Conservation (phyloP, 2,113 vertebrate species). For the Tenrec ecaudatus region DNA sequence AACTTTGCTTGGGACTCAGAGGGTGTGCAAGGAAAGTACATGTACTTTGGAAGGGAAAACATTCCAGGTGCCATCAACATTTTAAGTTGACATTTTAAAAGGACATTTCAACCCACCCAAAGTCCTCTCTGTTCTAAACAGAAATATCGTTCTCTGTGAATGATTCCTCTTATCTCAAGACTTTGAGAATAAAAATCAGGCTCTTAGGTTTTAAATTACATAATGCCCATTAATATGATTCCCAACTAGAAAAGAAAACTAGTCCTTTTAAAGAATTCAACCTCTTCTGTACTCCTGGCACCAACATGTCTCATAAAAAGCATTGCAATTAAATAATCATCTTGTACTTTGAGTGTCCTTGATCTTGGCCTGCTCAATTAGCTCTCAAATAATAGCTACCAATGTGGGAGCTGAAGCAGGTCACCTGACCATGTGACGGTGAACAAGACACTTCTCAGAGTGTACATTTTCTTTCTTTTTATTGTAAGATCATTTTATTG, state of each 20-base stretch:
- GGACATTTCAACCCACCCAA: not conserved
- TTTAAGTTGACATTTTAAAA: slow-evolving; percentile 23
- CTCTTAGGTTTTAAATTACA: slow-evolving; percentile 29
- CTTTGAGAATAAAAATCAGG: slow-evolving; percentile 32
- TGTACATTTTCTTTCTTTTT: not conserved
- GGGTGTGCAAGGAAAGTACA: not conserved
- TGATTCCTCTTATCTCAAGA: not conserved
- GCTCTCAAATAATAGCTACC: not conserved
- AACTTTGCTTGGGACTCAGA: slow-evolving; percentile 6
- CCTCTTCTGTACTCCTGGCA: not conserved
- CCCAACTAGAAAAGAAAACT: not conserved
- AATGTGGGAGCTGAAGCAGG: not conserved
- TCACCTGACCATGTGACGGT: not conserved
- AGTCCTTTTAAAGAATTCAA: slow-evolving; percentile 31
- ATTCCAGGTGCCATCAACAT: not conserved
- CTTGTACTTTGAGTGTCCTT: not conserved
- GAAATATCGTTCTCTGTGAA: not conserved
- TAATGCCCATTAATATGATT: slow-evolving; percentile 6
- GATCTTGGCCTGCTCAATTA: not conserved
- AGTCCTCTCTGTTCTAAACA: not conserved
- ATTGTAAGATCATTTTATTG: too few relatives aligned
- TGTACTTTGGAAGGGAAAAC: not conserved
- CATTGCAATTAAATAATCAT: not conserved
- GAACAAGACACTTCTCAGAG: slow-evolving; percentile 22
- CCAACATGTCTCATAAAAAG: not conserved